These are phyloP conservation scores for Entomobrya multifasciata DNA, from an alignment of 2,888 invertebrate species.

Conservation along the genomic window DNA sequence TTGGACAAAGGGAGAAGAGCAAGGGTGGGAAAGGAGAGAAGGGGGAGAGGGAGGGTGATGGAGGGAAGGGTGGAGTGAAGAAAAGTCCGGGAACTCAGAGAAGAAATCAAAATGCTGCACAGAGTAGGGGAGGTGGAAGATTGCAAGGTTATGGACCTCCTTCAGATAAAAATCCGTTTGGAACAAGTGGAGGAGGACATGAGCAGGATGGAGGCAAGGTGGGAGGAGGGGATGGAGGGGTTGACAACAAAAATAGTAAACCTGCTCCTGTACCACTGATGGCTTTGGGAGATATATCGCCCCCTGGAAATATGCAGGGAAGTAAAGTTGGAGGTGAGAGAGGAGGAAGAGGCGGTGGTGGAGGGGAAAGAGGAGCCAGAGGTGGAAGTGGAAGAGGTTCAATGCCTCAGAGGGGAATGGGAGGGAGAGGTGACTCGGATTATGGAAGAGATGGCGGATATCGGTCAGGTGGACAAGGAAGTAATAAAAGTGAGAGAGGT, in stretches of 20 bases:
- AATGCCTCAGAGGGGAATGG: constrained; percentile 64
- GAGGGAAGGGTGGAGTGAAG: no score
- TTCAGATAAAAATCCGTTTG: constrained; percentile 89
- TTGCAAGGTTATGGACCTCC: constrained; percentile 91
- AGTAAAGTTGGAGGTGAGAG: constrained; percentile 45
- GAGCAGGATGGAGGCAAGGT: constrained; percentile 69
- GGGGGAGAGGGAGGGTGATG: constrained; percentile 45
- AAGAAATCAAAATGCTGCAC: constrained; percentile 75
- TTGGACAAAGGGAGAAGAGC: constrained; percentile 51
- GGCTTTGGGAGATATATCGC: constrained; percentile 77
- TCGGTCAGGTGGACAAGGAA: neutral
- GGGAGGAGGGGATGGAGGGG: constrained; percentile 25
- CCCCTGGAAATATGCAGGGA: constrained; percentile 70
- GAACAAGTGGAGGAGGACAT: neutral
- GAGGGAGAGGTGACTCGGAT: neutral
- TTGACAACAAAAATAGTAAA: constrained; percentile 57
- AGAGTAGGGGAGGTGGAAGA: constrained; percentile 83
- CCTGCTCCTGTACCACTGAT: constrained; percentile 76
- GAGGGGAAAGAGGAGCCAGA: constrained; percentile 55
- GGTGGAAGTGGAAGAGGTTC: constrained; percentile 62
- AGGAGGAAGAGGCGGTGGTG: constrained; percentile 37
- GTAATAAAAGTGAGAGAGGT: neutral
- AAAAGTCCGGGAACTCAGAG: constrained; percentile 78
- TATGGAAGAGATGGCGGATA: neutral
- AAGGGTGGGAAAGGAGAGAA: constrained; percentile 48